Conservation (phyloP, 30 jellyfish, hydroid and myxozoan genomes). For the Phacellophora camtschatica region DNA sequence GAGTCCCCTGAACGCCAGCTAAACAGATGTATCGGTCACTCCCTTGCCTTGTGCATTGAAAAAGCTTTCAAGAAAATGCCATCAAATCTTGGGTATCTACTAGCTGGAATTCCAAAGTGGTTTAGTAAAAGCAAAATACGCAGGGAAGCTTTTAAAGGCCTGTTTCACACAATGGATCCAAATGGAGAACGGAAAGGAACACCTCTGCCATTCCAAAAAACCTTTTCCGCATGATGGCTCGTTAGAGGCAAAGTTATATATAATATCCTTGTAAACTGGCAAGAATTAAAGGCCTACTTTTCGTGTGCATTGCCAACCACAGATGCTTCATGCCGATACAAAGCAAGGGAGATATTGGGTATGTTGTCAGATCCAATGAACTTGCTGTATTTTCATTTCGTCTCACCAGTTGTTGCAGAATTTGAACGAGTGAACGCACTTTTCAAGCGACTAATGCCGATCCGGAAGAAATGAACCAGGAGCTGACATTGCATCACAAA, state of each 20-base stretch:
- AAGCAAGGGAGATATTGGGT: constrained; percentile 45
- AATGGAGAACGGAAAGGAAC: constrained; percentile 29
- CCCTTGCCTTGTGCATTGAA: constrained; percentile 53
- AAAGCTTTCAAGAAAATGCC: constrained; percentile 50
- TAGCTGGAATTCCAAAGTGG: constrained; percentile 51
- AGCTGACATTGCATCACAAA: constrained; percentile 27
- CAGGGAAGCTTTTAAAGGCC: constrained; percentile 61
- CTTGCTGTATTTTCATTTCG: constrained; percentile 45
- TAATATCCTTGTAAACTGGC: constrained; percentile 53
- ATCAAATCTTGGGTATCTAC: constrained; percentile 50
- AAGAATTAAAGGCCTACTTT: constrained; percentile 63
- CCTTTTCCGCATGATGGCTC: constrained; percentile 38
- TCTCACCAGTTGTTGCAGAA: constrained; percentile 40
- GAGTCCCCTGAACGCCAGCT: constrained; percentile 50
- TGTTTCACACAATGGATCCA: constrained; percentile 33
- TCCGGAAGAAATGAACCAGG: constrained; percentile 54
- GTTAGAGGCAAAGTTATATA: constrained; percentile 41
- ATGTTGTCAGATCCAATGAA: constrained; percentile 56
- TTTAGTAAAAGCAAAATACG: constrained; percentile 32
- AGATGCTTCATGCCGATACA: constrained; percentile 37
- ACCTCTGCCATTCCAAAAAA: constrained; percentile 56
- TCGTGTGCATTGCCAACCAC: constrained; percentile 43
- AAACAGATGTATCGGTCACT: constrained; percentile 62
- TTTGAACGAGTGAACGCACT: constrained; percentile 46
- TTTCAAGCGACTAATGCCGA: constrained; percentile 48